Evolutionary conservation across 2,888 invertebrate genomes (phyloP).

Genomic region (Ctenicera cuprea): DNA sequence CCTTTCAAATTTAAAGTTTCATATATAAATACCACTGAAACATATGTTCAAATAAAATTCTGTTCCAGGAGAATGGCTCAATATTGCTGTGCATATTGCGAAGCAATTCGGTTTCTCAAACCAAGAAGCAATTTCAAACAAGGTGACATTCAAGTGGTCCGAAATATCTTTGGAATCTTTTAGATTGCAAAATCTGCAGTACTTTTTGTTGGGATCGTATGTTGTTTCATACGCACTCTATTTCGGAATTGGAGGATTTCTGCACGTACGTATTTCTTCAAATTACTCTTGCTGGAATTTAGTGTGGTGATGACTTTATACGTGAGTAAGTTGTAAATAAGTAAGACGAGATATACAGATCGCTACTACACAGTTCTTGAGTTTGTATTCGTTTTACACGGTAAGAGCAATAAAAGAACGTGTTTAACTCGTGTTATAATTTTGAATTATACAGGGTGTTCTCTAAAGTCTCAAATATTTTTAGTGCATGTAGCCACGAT

Average conservation of each 20-base stretch:
- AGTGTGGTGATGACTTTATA: too few species aligned
- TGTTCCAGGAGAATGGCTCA: conserved; percentile 80
- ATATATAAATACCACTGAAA: conserved; percentile 49
- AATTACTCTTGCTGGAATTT: too few species aligned
- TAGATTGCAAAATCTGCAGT: conserved; percentile 74
- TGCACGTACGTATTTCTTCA: conserved; percentile 7
- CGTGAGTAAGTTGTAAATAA: too few species aligned
- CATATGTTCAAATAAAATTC: conserved; percentile 55
- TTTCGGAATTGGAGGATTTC: conserved; percentile 80
- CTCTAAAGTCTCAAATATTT: too few species aligned
- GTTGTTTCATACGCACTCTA: conserved; percentile 77
- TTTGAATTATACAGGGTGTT: too few species aligned
- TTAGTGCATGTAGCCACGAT: too few species aligned
- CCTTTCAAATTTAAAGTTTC: conserved; percentile 27
- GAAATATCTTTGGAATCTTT: conserved; percentile 72
- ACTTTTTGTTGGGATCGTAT: conserved; percentile 74
- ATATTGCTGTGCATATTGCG: conserved; percentile 78
- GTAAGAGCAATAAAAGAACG: too few species aligned
- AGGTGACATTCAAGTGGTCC: conserved; percentile 64
- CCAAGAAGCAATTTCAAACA: conserved; percentile 54
- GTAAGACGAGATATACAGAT: too few species aligned
- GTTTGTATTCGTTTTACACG: too few species aligned
- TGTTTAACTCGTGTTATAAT: too few species aligned
- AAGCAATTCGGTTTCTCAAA: conserved; percentile 74
- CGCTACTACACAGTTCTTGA: too few species aligned